A percentile compares a stretch with the other conserved stretches of the same genome.
Conservation (phyloP, 2,797 vertebrate species). For the Coilia nasus region DNA sequence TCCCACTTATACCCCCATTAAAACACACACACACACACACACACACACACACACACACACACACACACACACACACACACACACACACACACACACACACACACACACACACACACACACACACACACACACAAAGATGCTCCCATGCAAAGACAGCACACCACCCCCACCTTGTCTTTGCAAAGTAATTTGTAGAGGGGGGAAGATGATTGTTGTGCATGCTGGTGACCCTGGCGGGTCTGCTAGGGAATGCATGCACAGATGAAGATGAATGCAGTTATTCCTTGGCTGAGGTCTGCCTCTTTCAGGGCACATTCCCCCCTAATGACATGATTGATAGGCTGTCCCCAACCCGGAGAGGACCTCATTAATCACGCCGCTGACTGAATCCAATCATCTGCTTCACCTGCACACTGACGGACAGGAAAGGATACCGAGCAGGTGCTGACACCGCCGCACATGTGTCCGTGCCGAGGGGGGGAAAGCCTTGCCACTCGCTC, state of each 20-base stretch:
- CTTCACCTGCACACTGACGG: conserved; percentile 99
- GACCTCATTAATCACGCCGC: conserved; percentile 99
- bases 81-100: background rate
- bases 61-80: conserved; percentile 38
- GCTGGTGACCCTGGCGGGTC: conserved; percentile 90
- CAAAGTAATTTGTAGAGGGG: conserved; percentile 98
- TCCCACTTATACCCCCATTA: conserved; percentile 31
- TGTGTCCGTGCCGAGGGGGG: conserved; percentile 53
- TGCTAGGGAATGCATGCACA: conserved; percentile 90
- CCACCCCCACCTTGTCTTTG: conserved; percentile 84
- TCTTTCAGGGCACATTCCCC: conserved; percentile 98
- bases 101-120: conserved; percentile 32
- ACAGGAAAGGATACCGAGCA: conserved; percentile 95
- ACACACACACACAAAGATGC: conserved; percentile 44
- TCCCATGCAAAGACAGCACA: conserved; percentile 30
- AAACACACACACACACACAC: conserved; percentile 43
- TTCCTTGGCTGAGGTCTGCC: conserved; percentile 97
- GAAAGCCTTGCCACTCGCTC: conserved; percentile 39
- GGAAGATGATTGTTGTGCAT: conserved; percentile 99
- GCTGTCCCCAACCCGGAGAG: conserved; percentile 97
- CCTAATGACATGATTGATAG: conserved; percentile 99
- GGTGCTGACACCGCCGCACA: conserved; percentile 87
- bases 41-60: conserved; percentile 39
- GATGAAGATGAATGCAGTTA: conserved; percentile 99
- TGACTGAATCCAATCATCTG: conserved; percentile 99